phyloP scores from a whole-genome alignment of 1,140 invertebrate genomes.

The Pseudomyrmex dendroicus region DNA sequence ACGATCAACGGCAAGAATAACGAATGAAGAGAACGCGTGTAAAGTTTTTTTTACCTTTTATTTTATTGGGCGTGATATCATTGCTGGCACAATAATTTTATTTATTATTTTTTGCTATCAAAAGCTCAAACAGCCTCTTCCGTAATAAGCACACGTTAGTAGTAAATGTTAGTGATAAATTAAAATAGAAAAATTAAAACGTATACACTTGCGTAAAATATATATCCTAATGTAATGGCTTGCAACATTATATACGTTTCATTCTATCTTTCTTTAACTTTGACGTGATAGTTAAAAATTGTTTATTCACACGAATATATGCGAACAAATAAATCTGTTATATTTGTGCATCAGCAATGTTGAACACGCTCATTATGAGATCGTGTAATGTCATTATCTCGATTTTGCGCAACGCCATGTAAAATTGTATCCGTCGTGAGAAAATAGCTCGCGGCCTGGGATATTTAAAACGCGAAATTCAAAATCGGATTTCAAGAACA shows the following conservation, averaged over 20 bases:
- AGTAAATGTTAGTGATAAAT: constrained; percentile 13
- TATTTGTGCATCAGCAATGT: not conserved
- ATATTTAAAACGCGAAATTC: constrained; percentile 53
- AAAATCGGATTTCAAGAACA: constrained; percentile 69
- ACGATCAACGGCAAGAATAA: constrained; percentile 58
- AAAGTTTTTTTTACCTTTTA: constrained; percentile 9
- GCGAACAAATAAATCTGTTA: not conserved
- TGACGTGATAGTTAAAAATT: no score
- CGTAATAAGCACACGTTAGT: not conserved
- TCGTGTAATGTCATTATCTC: constrained; percentile 32
- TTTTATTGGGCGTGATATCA: not conserved
- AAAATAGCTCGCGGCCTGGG: not conserved
- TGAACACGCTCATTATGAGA: constrained; percentile 18
- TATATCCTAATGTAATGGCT: no score
- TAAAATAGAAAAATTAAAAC: constrained; percentile 3
- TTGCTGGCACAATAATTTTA: not conserved
- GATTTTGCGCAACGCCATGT: constrained; percentile 36
- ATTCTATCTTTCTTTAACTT: no score
- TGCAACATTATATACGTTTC: no score
- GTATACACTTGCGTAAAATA: not conserved
- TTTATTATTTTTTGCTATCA: not conserved
- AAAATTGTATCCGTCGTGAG: not conserved
- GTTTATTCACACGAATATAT: not conserved
- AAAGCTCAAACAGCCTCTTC: not conserved
- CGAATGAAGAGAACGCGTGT: not conserved